Evolutionary conservation across 2,888 invertebrate genomes (phyloP).

Genomic region (Esperia sulphurella): DNA sequence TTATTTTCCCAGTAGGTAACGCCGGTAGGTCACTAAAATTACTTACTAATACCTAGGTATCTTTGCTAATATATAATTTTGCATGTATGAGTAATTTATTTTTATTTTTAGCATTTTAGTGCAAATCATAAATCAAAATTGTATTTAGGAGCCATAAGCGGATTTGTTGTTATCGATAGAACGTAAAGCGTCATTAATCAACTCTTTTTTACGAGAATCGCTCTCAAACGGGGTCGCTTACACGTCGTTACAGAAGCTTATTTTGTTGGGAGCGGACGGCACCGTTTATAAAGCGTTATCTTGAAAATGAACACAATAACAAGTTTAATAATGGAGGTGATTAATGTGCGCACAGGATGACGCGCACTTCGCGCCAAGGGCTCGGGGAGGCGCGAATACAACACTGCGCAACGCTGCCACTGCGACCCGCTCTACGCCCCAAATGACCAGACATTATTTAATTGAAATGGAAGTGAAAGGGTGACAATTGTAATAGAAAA

Average conservation of each 20-base stretch:
- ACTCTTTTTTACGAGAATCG: conserved; percentile 40
- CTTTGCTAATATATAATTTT: no score
- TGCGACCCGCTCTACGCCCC: conserved; percentile 42
- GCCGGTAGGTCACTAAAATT: no score
- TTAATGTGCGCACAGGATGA: conserved; percentile 76
- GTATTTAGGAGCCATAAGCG: conserved; percentile 25
- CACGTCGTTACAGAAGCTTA: conserved; percentile 76
- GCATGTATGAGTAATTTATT: no score
- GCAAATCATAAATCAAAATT: conserved; percentile 1
- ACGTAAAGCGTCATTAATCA: conserved; percentile 58
- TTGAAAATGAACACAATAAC: conserved; percentile 76
- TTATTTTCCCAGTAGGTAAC: no score
- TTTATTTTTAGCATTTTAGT: no score
- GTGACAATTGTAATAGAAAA: conserved; percentile 78
- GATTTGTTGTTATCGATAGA: conserved; percentile 41
- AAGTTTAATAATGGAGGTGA: conserved; percentile 76
- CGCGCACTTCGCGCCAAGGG: conserved; percentile 67
- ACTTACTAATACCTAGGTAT: no score
- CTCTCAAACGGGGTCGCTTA: conserved; percentile 57
- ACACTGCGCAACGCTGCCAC: conserved; percentile 16
- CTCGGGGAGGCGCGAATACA: conserved; percentile 60
- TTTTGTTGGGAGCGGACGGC: conserved; percentile 71
- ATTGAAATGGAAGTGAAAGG: conserved; percentile 77
- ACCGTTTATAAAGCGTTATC: conserved; percentile 78
- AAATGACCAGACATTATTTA: conserved; percentile 80